Base-by-base conservation (phyloP, 1,140 invertebrate species). In the Drosophila watanabei region DNA sequence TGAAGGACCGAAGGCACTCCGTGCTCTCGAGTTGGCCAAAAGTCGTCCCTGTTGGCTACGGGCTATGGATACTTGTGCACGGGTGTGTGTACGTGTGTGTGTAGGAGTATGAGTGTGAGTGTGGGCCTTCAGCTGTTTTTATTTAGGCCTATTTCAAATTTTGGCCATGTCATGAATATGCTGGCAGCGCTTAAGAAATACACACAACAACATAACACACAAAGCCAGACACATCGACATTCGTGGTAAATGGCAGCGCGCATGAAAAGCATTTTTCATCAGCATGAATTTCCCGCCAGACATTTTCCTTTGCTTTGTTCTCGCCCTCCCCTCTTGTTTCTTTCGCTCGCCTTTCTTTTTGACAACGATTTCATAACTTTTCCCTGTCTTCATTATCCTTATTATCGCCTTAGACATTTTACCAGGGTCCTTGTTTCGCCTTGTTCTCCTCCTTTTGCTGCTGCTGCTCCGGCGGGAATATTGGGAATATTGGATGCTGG, bases 201-300 rank as follows among this genome's bases (percentile, higher is more conserved):
- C 64, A 78, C 52, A 62, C 28, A 48, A 62, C 28, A 48, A 56
- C 52, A 62, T 20, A 48, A 51, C 59, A 62, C 70, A 75, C 64
- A 76, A 61, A 72, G 49, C 60, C 66, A 65, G 58, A 77, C 61
- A 63, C 72, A 84, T 80, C 66, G 79, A 80, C 64, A 71, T 85
- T 80, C 73, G 61, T 83, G 63, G 82, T 75, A 85, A 89, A 90
- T 86, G 82, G 85, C 75, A 73, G 75, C 63, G 86, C 86, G 82
- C 85, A 82, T 89, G 82, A 77, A 90, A 90, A 86, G 80, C 86
- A 90, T 90, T 90, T 90, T 90, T 90, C 86, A 90, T 90, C 87
- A 90, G 76, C 86, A 85, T 66, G 79, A 90, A 86, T 90, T 86
- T 90, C 79, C 75, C 76, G 79, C 80, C 82, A 91, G 75, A 82